Evolutionary conservation across 53 echinoderm and acorn worm species (phyloP), one percentile per base, ranked within the genome.

Genomic region (Stichopus horrens): DNA sequence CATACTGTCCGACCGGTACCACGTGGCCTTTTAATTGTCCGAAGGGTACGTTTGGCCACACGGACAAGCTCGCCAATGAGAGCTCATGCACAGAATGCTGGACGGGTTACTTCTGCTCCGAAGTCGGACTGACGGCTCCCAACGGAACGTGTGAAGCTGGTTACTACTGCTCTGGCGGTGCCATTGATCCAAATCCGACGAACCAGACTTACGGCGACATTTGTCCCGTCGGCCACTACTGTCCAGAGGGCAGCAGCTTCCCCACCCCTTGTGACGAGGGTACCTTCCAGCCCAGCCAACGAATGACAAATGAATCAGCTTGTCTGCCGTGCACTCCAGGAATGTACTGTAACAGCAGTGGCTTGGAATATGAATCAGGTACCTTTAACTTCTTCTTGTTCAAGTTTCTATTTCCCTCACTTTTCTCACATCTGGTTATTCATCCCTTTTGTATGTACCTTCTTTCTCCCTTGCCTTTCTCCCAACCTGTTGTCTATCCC

Each of bases 181-280:
- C 98, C 54, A 92, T 96, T 51, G 92, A 97, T 51, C 92, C 94
- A 52, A 97, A 97, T 86, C 98, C 95, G 0, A 76, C 54, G 54
- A 90, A 93, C 73, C 91, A 97, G 73, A 82, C 94, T 4, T 96
- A 96, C 54, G 98, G 95, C 22, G 96, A 91, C 54, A 88, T 95
- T 0, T 97, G 97, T 88, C 94, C 98, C 9, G 93, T 95, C 8
- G 98, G 98, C 68, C 94, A 97, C 89, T 97, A 90, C 93, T 95
- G 98, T 86, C 94, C 98, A 8, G 90, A 91, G 89, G 95, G 93
- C 37, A 97, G 95, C 89, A 83, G 91, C 7, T 76, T 80, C 13
- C 90, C 95, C 4, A 90, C 91, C 80, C 91, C 95, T 0, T 97
- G 98, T 74, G 79, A 57, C 9, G 86, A 94, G 5, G 98, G 95